Base-by-base conservation (phyloP, 2,113 vertebrate species). In the Setophaga coronata region DNA sequence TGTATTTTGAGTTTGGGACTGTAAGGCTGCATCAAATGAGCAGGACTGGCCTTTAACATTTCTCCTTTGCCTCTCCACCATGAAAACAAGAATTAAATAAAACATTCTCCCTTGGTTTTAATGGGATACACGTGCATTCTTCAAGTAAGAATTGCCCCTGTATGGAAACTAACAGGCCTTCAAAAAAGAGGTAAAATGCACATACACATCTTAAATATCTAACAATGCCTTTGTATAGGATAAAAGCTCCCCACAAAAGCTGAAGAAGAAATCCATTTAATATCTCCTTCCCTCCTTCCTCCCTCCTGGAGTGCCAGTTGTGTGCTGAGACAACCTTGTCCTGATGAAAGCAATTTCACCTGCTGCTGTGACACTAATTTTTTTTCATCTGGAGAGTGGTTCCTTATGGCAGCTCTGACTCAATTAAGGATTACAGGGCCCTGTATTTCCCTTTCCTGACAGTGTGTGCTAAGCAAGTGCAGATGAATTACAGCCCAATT, bases 381-480 rank as follows among this genome's bases (percentile, higher is more conserved):
- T 94, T 94, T 91, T 84, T 89, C 61, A 67, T 94, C 90, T 93
- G 64, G 43, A 77, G 48, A 90, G 69, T 53, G 40, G 40, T 36
- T 96, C 66, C 84, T 95, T 71, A 65, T 21, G 78, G 76, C 21
- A 19, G 79, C 53, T 74, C 80, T 71, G 72, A 93, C 90, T 87
- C 90, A 95, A 87, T 93, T 92, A 94, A 71, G 45, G 79, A 54
- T 81, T 82, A 61, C 82, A 84, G 36, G 76, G 40, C 72, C 85
- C 76, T 56, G 2, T 79, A 64, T 78, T 89, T 89, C 95, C 65
- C 40, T 60, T 92, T 64, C 51, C 82, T 78, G 79, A 77, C 90
- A 81, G 90, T 82, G 65, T 84, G 64, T 29, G 43, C 69, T 64
- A 89, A 81, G 47, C 88, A 69, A 88, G 92, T 92, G 89, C 88